These are phyloP conservation scores for Drosophila subobscura DNA, from an alignment of 1,140 invertebrate genomes.

Conservation along the genomic window DNA sequence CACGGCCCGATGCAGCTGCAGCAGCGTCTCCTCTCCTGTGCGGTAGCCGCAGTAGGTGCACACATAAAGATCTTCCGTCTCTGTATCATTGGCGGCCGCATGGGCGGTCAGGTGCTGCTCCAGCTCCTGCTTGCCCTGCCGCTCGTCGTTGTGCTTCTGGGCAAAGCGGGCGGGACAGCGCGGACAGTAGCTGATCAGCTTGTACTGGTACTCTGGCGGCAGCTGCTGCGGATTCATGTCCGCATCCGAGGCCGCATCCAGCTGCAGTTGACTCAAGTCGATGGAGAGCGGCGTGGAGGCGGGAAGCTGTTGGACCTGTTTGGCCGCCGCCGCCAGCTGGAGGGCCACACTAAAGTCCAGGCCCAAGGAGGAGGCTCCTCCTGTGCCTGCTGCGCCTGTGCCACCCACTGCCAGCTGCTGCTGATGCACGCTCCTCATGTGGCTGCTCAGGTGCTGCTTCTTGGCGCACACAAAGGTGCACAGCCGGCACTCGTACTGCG, in stretches of 20 bases:
- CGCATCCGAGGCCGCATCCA: constrained; percentile 36
- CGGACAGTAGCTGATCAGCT: constrained; percentile 85
- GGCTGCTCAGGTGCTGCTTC: constrained; percentile 90
- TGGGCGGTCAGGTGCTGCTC: constrained; percentile 87
- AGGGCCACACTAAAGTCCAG: constrained; percentile 83
- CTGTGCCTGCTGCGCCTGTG: background rate
- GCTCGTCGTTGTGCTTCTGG: constrained; percentile 85
- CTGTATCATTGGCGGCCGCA: constrained; percentile 63
- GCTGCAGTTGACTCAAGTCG: constrained; percentile 58
- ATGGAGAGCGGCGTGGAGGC: constrained; percentile 47
- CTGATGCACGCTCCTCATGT: constrained; percentile 85
- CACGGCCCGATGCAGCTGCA: constrained; percentile 90
- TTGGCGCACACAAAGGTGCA: constrained; percentile 93
- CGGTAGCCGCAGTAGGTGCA: constrained; percentile 92
- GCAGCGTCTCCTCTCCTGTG: constrained; percentile 87
- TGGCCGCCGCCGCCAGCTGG: constrained; percentile 83
- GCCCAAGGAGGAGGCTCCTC: background rate
- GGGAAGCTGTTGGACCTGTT: constrained; percentile 56
- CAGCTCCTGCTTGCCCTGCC: constrained; percentile 74
- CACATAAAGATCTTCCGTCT: constrained; percentile 83
- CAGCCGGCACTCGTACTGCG: constrained; percentile 90
- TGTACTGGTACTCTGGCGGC: constrained; percentile 82
- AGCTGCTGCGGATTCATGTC: constrained; percentile 46
- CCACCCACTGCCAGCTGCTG: constrained; percentile 43
- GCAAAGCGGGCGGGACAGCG: constrained; percentile 91